These are phyloP conservation scores for Augochlorella aurata DNA, from an alignment of 2,888 invertebrate species.

Conservation along the genomic window DNA sequence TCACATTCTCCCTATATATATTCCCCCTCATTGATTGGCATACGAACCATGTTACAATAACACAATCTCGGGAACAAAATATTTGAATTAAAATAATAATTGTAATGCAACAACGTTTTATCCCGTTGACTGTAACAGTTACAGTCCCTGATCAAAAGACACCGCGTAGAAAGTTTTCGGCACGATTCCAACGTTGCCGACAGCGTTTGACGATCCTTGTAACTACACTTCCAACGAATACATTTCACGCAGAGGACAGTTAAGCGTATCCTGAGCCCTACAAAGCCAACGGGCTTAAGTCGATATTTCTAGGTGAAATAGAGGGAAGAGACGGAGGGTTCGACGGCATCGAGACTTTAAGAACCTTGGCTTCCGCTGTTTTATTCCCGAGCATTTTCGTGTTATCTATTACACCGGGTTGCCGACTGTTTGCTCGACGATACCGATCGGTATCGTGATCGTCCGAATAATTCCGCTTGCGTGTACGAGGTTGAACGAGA, in stretches of 20 bases:
- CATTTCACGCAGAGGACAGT: constrained; percentile 22
- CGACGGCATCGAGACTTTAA: constrained; percentile 24
- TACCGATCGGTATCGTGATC: background rate
- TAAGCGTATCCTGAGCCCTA: constrained; percentile 37
- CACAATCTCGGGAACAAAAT: no score
- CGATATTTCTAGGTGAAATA: constrained; percentile 38
- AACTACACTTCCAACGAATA: constrained; percentile 21
- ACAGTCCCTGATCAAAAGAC: background rate
- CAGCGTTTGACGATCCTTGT: constrained; percentile 11
- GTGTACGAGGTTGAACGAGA: background rate
- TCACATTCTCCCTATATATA: no score
- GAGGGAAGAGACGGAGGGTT: background rate
- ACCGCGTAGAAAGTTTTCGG: background rate
- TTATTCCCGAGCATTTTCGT: background rate
- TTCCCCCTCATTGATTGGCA: no score
- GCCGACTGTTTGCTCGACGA: background rate
- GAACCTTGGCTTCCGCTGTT: constrained; percentile 9
- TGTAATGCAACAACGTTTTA: no score
- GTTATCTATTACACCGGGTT: background rate
- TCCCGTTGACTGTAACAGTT: no score
- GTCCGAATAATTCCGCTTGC: background rate
- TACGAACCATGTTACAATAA: no score
- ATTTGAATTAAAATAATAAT: no score
- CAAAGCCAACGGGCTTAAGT: constrained; percentile 36
- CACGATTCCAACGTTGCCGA: constrained; percentile 1